phyloP scores from a whole-genome alignment of 2,797 vertebrate species.

The Myotis vivesi region DNA sequence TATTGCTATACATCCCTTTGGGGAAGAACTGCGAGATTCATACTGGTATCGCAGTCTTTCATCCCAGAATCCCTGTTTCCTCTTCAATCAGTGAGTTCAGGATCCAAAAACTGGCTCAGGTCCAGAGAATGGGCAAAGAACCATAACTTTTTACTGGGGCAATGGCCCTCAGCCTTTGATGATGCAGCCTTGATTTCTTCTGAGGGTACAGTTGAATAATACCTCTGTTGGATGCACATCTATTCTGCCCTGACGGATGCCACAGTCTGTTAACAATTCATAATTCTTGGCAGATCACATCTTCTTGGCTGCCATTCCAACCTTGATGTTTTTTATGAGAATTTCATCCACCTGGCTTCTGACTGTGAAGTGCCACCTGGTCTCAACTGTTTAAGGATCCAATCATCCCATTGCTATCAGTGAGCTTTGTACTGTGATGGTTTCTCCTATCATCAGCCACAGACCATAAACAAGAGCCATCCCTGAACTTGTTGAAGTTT shows the following conservation, averaged over 20 bases:
- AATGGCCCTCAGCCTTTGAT: background rate
- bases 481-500: background rate
- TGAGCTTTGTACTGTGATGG: background rate
- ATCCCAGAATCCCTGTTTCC: background rate
- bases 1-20: background rate
- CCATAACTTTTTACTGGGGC: background rate
- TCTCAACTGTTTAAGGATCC: background rate
- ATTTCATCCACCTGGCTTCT: background rate
- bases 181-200: background rate
- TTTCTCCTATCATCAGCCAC: background rate
- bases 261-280: background rate
- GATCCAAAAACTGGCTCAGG: background rate
- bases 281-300: background rate
- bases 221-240: background rate
- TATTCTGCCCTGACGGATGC: background rate
- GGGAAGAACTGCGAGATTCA: background rate
- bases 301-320: slow-evolving; percentile 23
- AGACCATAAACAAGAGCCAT: background rate
- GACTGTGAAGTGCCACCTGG: background rate
- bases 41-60: background rate
- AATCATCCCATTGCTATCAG: background rate
- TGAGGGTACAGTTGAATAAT: background rate
- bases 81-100: background rate
- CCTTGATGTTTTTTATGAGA: slow-evolving; percentile 26
- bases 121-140: background rate